phyloP scores from a whole-genome alignment of 2,113 vertebrate genomes.

The Copsychus sechellarum region DNA sequence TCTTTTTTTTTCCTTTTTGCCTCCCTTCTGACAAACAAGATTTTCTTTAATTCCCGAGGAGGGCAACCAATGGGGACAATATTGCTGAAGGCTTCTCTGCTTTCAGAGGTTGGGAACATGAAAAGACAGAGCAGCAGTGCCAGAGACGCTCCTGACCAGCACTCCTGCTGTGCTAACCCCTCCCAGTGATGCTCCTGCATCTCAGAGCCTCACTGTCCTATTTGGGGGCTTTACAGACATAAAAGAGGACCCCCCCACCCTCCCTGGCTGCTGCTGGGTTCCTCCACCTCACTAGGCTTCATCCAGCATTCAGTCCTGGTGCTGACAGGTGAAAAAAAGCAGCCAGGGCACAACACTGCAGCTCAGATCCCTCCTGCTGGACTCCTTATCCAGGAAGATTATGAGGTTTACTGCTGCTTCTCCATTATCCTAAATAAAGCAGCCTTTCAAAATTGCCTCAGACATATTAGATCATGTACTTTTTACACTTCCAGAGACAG shows the following conservation, averaged over 20 bases:
- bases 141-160: neutral
- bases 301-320: neutral
- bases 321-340: neutral
- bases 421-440: constrained; percentile 70
- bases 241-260: neutral
- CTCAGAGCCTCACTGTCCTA: neutral
- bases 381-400: constrained; percentile 33
- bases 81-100: neutral
- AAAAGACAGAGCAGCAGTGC: neutral
- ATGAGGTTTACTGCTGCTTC: constrained; percentile 63
- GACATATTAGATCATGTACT: constrained; percentile 67
- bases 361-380: constrained; percentile 10
- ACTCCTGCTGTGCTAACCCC: neutral
- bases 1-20: neutral
- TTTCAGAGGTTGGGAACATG: neutral
- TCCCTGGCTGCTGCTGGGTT: neutral
- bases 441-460: constrained; percentile 63
- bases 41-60: neutral
- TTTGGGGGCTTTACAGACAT: neutral
- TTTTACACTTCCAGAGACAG: constrained; percentile 66
- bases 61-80: neutral
- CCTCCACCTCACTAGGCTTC: neutral
- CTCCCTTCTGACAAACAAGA: constrained; percentile 43
- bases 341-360: neutral
- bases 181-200: neutral